Conservation (phyloP, 2,113 vertebrate species). For the Stigmatopora nigra region DNA sequence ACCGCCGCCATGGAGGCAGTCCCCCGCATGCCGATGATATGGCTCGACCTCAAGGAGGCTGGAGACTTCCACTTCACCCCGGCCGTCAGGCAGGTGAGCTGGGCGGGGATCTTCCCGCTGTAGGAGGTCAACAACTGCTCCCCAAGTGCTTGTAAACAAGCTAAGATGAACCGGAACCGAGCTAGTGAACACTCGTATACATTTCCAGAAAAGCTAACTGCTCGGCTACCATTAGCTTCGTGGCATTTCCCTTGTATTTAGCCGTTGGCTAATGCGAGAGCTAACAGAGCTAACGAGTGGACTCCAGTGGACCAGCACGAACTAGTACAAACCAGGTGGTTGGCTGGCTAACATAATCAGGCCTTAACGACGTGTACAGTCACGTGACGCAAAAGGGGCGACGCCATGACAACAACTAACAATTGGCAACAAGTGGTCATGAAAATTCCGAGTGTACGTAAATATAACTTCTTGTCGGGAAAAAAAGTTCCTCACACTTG, state of each 20-base stretch:
- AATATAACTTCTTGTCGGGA: not conserved
- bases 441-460: not conserved
- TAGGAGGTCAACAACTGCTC: constrained; percentile 51
- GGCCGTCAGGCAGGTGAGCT: constrained; percentile 72
- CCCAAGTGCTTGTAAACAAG: constrained; percentile 30
- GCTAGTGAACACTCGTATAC: not conserved
- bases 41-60: constrained; percentile 88
- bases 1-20: constrained; percentile 85
- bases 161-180: not conserved
- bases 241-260: constrained; percentile 7
- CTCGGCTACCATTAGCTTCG: not conserved
- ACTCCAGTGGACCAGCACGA: not conserved
- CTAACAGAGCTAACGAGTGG: not conserved
- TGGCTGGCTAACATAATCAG: constrained; percentile 1
- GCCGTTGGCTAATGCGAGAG: not conserved
- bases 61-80: constrained; percentile 72
- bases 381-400: not conserved
- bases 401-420: not conserved
- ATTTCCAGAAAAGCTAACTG: constrained; percentile 20
- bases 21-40: constrained; percentile 98
- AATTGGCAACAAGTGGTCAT: not conserved
- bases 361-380: not conserved
- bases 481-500: not conserved
- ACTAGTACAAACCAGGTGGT: not conserved
- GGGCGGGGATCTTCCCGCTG: constrained; percentile 61